phyloP scores from a whole-genome alignment of 2,888 invertebrate genomes.

The Habroteleia sp. region DNA sequence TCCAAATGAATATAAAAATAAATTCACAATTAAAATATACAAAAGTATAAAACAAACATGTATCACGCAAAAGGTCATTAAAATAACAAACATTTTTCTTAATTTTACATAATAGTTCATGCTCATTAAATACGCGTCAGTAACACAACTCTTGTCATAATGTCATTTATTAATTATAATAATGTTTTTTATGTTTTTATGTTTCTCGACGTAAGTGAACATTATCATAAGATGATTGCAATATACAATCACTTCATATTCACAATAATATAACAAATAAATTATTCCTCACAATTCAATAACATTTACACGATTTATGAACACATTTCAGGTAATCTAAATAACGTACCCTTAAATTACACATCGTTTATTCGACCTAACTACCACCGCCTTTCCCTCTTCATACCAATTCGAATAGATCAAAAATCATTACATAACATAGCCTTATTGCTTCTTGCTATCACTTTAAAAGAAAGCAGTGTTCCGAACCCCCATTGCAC shows the following conservation, averaged over 20 bases:
- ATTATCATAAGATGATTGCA: conserved; percentile 34
- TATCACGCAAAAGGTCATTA: conserved; percentile 22
- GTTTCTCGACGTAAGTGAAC: conserved; percentile 33
- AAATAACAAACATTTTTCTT: conserved; percentile 23
- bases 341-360: conserved; percentile 28
- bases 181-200: conserved; percentile 11
- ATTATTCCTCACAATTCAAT: conserved; percentile 40
- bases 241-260: conserved; percentile 40
- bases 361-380: conserved; percentile 20
- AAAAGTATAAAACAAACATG: conserved; percentile 44
- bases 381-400: conserved; percentile 4
- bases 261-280: conserved; percentile 43
- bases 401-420: conserved; percentile 11
- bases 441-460: conserved; percentile 50
- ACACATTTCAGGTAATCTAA: conserved; percentile 54
- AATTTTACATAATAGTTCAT: conserved; percentile 31
- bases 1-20: conserved; percentile 34
- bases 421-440: conserved; percentile 24
- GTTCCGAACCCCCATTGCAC: conserved; percentile 34
- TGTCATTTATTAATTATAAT: conserved; percentile 34
- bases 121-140: conserved; percentile 45
- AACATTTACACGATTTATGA: conserved; percentile 51
- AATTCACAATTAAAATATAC: conserved; percentile 32
- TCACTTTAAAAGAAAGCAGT: conserved; percentile 48
- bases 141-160: conserved; percentile 19